Base-by-base conservation (phyloP, 2,113 vertebrate species). In the Nerophis ophidion region DNA sequence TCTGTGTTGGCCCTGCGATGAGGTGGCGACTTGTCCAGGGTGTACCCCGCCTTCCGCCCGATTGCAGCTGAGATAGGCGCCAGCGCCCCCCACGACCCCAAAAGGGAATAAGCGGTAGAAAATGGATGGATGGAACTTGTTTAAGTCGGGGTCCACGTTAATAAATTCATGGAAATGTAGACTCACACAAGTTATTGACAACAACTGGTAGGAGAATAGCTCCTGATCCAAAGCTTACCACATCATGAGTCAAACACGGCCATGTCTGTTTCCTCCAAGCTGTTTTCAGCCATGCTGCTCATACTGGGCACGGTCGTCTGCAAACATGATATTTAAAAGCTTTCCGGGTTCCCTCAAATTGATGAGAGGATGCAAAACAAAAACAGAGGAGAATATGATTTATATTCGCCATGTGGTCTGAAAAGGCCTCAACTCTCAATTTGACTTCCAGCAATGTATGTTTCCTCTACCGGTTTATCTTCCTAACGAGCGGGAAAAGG, bases 401-500 rank as follows among this genome's bases (percentile, higher is more conserved):
- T 16, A 55, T 11, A 40, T 16, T 38, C 53, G 40, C 53, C 19
- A 15, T 52, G 49, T 19, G 49, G 15, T 40, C n/a, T 4, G 5
- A 38, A 26, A 55, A 55, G 11, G 12, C 11, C 26, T 12, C 49
- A 12, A 14, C 16, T 55, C 33, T 38, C 40, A 51, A 34, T 49
- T 55, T 44, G 38, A 51, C 51, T 0, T 48, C 40, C 26, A 42
- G 48, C 2, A 50, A 71, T 69, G 14, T n/a, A 33, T 60, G 34
- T 60, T 68, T 55, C 55, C 5, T 8, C 10, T 33, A 33, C 50
- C n/a, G 7, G 10, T 56, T 56, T 42, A 3, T 57, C 17, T 72
- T 71, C 65, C 53, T 40, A 75, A 10, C 61, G 34, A 61, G 45
- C 8, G 14, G 15, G 34, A 16, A 44, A 59, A 35, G 47, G 42